phyloP scores from a whole-genome alignment of 2,797 vertebrate species.

The Phaenicophaeus curvirostris region DNA sequence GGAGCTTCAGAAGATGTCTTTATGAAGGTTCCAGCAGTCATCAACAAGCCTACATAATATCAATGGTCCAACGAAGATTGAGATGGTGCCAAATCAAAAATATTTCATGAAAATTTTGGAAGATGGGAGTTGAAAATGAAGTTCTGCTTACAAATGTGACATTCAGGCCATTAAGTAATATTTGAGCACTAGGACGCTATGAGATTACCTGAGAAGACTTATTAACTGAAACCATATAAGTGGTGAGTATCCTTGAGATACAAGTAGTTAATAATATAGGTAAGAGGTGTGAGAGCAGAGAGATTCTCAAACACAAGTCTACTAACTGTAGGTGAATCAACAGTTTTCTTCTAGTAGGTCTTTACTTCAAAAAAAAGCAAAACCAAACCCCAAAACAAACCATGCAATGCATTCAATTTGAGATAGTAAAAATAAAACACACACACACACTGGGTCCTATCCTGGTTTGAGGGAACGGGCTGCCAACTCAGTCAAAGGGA shows the following conservation, averaged over 20 bases:
- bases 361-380: not conserved
- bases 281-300: not conserved
- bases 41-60: not conserved
- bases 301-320: not conserved
- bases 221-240: not conserved
- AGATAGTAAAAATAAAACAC: not conserved
- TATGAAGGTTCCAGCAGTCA: conserved; percentile 53
- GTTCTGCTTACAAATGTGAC: not conserved
- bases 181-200: not conserved
- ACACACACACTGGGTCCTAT: not conserved
- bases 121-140: not conserved
- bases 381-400: not conserved
- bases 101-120: not conserved
- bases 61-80: not conserved
- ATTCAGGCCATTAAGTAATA: not conserved
- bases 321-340: not conserved
- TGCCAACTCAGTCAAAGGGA: not conserved
- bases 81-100: not conserved
- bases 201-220: not conserved
- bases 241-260: not conserved
- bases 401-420: not conserved
- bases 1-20: conserved; percentile 42
- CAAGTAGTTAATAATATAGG: not conserved
- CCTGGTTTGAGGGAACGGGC: not conserved
- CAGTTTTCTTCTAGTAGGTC: not conserved